A percentile compares a stretch with the other conserved stretches of the same genome.
Evolutionary conservation across 2,797 vertebrate genomes (phyloP).

Genomic region (Leptatherina wallacei): DNA sequence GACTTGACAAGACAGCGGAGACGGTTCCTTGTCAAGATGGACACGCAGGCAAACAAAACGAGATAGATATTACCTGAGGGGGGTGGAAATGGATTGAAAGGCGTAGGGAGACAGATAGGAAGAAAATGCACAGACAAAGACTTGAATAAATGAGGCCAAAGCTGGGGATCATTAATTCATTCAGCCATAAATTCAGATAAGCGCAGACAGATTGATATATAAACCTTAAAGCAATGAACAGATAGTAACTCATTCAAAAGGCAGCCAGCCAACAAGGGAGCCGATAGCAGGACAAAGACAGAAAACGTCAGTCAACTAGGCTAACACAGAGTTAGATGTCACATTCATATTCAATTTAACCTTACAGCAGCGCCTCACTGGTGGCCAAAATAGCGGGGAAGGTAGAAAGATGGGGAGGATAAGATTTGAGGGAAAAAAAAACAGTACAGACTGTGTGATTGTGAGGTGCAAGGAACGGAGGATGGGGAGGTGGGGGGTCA

Average conservation of each 20-base stretch:
- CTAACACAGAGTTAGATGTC: slow-evolving; percentile 49
- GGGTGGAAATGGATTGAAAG: slow-evolving; percentile 36
- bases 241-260: slow-evolving; percentile 50
- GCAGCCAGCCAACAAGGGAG: slow-evolving; percentile 30
- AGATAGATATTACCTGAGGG: slow-evolving; percentile 50
- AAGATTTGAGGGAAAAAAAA: slow-evolving; percentile 42
- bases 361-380: slow-evolving; percentile 10
- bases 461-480: neutral
- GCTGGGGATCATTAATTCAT: slow-evolving; percentile 66
- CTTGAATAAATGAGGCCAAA: slow-evolving; percentile 51
- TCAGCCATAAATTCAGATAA: slow-evolving; percentile 65
- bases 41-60: slow-evolving; percentile 52
- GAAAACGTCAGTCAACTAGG: slow-evolving; percentile 40
- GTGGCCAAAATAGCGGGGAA: slow-evolving; percentile 8
- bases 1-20: slow-evolving; percentile 42
- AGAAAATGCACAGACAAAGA: slow-evolving; percentile 47
- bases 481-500: neutral
- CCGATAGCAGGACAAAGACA: slow-evolving; percentile 34
- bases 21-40: slow-evolving; percentile 59
- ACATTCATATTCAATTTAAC: slow-evolving; percentile 53
- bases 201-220: slow-evolving; percentile 63
- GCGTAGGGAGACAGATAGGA: slow-evolving; percentile 38
- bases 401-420: slow-evolving; percentile 3
- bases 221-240: slow-evolving; percentile 50
- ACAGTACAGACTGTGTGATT: neutral